Percentiles rank a stretch among this genome's conserved stretches.
phyloP scores from a whole-genome alignment of 2,888 invertebrate species.

The Marasmarcha lunaedactyla region DNA sequence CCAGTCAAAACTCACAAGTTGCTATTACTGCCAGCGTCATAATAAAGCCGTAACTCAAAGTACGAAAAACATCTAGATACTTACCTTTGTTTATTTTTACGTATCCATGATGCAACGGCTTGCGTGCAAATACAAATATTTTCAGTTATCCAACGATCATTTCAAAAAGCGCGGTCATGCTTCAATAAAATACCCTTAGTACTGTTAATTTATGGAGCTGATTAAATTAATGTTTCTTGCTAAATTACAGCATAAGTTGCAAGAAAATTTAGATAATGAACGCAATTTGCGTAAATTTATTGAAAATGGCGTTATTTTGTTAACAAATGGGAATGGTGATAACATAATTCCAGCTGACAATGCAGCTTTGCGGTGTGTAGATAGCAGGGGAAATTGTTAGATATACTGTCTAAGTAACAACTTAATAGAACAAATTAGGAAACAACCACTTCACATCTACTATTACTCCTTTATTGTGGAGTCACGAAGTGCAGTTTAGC shows the following conservation, averaged over 20 bases:
- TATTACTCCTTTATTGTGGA: constrained; percentile 42
- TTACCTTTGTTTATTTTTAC: constrained; percentile 22
- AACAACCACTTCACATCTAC: constrained; percentile 43
- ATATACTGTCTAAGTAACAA: not conserved
- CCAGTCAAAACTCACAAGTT: not conserved
- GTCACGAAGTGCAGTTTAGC: constrained; percentile 56
- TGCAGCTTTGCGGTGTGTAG: too few species aligned
- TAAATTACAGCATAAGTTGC: too few species aligned
- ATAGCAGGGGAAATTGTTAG: too few species aligned
- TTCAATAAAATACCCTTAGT: not conserved
- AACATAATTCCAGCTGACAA: too few species aligned
- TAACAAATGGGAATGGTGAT: too few species aligned
- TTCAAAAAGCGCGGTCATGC: constrained; percentile 21
- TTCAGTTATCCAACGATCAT: constrained; percentile 27
- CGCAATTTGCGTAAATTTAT: too few species aligned
- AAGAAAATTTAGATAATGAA: too few species aligned
- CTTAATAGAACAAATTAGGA: constrained; percentile 22
- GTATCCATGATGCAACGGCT: constrained; percentile 17
- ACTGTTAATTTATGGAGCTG: constrained; percentile 1
- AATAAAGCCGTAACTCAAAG: too few species aligned
- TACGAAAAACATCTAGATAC: constrained; percentile 15
- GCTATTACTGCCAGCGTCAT: constrained; percentile 5
- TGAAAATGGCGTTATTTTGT: too few species aligned
- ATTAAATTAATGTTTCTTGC: not conserved
- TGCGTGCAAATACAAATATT: constrained; percentile 34